Base-by-base conservation (phyloP, 2,113 vertebrate genomes). In the Laticauda colubrina region DNA sequence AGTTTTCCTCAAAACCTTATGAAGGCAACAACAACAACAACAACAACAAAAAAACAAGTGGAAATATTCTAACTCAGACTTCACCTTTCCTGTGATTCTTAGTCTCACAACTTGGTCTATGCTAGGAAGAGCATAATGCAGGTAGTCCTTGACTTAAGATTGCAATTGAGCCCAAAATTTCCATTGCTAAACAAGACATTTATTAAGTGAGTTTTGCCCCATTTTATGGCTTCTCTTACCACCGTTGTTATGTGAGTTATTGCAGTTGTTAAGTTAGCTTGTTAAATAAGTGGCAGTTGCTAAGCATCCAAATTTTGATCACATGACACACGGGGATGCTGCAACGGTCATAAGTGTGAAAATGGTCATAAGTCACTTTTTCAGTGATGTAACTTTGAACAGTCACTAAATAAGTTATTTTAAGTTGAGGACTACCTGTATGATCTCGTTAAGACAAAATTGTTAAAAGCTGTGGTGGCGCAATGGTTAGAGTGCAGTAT, bases 1-100 rank as follows among this genome's bases (percentile, higher is more conserved):
- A 61, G 90, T 92, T 95, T 94, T 8, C 56, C 75, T 92, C 89
- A 89, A 48, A 23, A 43, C 18, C 18, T 81, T 20, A 39, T 1
- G 1, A 20, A 39, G 15, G n/a, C 69, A 14, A 12, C 11, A 64
- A 29, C 1, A 64, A 29, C 1, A 59, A 26, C 3, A 3, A 8
- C 23, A 59, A 59, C n/a, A n/a, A n/a, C n/a, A n/a, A n/a, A n/a
- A n/a, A 4, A 0, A 0, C n/a, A 18, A 34, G 34, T 20, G 2
- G 1, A 39, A 81, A 3, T 81, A 81, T 39, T 81, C 34, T 39
- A 81, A 39, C 34, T 2, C n/a, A 1, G 6, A 81, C 6, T 8
- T 21, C 6, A 0, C 34, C 7, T 39, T 43, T 81, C 18, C 75
- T 81, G 34, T 21, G 6, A 39, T 39, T 43, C 75, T 39, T 45